Evolutionary conservation across 2,888 invertebrate species (phyloP), one percentile per base, ranked within the genome.

Genomic region (Lasioglossum vierecki): DNA sequence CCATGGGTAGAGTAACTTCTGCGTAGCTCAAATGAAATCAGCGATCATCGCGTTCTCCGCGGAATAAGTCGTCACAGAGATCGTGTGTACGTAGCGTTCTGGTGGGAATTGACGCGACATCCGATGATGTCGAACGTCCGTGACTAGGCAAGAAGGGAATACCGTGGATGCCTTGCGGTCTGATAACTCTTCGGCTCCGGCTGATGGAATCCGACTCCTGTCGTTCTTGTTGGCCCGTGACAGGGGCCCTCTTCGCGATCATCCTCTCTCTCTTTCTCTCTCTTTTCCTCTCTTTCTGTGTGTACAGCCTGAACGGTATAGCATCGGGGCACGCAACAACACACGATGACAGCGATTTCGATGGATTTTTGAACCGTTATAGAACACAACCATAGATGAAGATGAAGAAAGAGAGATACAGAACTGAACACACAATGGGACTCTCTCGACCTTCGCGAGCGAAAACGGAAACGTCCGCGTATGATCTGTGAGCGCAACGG

Each of bases 151-250:
- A 75, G 73, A 88, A 82, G 80, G 80, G 82, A 88, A 87, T 88
- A 76, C 83, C 86, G 39, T 35, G 86, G 71, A 87, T 87, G 75
- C 85, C 79, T 88, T 75, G 83, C 85, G 88, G 88, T 88, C 83
- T 79, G 82, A 88, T 87, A 86, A 83, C 84, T 85, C 75, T 76
- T 79, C 83, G 72, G 84, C 87, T 82, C 49, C 63, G 60, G 60
- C 70, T 82, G 75, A 85, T 87, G 88, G 88, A 87, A 88, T 85
- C 83, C 87, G n/a, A 82, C 74, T 85, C 76, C 74, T 49, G 80
- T 75, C 83, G 49, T 75, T 83, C 80, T 53, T 83, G 75, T 85
- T 85, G 81, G 60, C 26, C 60, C 83, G 53, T 53, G 53, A 53
- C 53, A 53, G 53, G 53, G 26, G 26, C 26, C 60, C 26, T 60